phyloP scores from a whole-genome alignment of 2,888 invertebrate genomes.

The Aspidiotus destructor region DNA sequence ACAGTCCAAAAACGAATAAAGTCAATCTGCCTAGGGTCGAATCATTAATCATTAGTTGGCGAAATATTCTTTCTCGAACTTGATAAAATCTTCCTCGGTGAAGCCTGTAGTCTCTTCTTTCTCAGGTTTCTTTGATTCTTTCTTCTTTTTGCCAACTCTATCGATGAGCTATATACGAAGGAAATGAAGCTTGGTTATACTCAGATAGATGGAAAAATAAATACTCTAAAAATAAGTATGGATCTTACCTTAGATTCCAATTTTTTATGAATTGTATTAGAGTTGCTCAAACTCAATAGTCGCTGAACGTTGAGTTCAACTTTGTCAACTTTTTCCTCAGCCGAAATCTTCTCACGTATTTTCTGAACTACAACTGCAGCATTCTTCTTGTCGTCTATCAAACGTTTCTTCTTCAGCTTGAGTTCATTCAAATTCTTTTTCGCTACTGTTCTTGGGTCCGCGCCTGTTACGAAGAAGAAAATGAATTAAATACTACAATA shows the following conservation, averaged over 20 bases:
- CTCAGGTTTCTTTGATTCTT: constrained; percentile 3
- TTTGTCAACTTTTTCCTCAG: constrained; percentile 7
- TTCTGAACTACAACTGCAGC: constrained; percentile 10
- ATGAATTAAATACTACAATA: not conserved
- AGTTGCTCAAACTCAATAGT: constrained; percentile 11
- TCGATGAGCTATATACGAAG: constrained; percentile 6
- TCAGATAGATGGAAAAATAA: too few relatives aligned
- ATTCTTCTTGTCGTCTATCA: constrained; percentile 9
- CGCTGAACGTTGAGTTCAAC: constrained; percentile 19
- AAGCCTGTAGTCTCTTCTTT: constrained; percentile 52
- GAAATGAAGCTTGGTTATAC: not conserved
- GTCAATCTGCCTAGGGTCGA: constrained; percentile 47
- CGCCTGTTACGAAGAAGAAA: not conserved
- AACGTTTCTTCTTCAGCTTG: constrained; percentile 12
- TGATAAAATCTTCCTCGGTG: constrained; percentile 58
- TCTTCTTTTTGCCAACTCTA: constrained; percentile 15
- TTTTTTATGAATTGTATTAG: constrained; percentile 12
- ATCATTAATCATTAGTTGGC: constrained; percentile 40
- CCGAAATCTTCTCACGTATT: constrained; percentile 7
- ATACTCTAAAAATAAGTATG: not conserved
- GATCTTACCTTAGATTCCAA: constrained; percentile 20
- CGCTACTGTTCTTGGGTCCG: not conserved
- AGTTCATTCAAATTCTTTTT: not conserved
- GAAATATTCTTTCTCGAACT: constrained; percentile 57
- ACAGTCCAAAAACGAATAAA: constrained; percentile 46